A percentile compares a stretch with the other conserved stretches of the same genome.
phyloP scores from a whole-genome alignment of 2,797 vertebrate genomes.

The Epinephelus coioides region DNA sequence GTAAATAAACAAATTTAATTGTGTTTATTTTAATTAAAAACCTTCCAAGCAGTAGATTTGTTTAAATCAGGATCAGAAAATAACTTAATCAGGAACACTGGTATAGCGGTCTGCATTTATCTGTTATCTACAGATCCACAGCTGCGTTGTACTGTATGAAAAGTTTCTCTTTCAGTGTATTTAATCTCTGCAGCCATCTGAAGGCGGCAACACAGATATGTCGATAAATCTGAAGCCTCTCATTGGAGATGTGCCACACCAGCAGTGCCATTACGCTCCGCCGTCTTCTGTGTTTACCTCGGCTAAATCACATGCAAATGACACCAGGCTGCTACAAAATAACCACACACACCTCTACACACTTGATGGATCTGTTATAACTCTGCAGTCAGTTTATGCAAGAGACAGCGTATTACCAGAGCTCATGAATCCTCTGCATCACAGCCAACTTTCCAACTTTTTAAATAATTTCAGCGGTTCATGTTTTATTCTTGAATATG shows the following conservation, averaged over 20 bases:
- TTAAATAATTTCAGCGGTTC: neutral
- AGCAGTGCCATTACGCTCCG: neutral
- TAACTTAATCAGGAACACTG: neutral
- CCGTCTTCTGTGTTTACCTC: neutral
- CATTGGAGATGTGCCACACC: neutral
- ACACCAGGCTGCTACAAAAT: neutral
- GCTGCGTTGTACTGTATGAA: neutral
- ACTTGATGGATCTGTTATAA: neutral
- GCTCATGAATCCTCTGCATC: neutral
- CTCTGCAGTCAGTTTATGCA: neutral
- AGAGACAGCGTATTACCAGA: neutral
- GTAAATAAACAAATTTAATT: too few relatives aligned
- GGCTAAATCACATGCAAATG: slow-evolving; percentile 1
- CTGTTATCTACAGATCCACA: neutral
- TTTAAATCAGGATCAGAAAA: neutral
- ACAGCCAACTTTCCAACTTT: neutral
- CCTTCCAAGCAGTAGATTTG: neutral
- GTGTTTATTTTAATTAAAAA: neutral
- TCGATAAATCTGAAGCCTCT: neutral
- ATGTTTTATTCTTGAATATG: neutral
- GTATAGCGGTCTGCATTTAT: neutral
- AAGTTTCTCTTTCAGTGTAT: slow-evolving; percentile 1
- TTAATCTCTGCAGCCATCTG: neutral
- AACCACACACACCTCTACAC: neutral
- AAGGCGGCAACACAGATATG: neutral